These are phyloP conservation scores for Stenotaenia linearis DNA, from an alignment of 2,888 invertebrate species.

Conservation along the genomic window DNA sequence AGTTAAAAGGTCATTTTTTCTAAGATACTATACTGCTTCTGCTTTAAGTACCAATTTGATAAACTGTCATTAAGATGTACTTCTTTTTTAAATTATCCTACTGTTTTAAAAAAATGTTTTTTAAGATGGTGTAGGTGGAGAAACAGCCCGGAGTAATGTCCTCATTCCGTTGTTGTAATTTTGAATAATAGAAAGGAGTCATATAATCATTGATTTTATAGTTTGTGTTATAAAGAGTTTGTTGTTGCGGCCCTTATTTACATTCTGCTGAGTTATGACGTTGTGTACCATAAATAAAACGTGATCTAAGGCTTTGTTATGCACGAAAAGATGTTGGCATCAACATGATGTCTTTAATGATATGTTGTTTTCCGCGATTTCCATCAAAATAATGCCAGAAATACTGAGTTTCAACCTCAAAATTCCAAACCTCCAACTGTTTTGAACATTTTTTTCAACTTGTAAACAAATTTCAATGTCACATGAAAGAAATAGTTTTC, in stretches of 20 bases:
- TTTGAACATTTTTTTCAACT: no score
- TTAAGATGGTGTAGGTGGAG: background rate
- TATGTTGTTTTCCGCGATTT: background rate
- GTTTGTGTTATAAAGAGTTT: background rate
- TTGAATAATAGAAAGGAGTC: no score
- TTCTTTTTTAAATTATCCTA: background rate
- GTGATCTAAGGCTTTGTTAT: background rate
- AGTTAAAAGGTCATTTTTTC: background rate
- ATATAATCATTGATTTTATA: no score
- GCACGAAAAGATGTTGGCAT: background rate
- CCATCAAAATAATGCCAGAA: background rate
- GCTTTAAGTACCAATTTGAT: background rate
- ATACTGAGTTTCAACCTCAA: background rate
- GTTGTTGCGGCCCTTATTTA: background rate
- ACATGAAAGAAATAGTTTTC: background rate
- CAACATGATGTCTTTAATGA: background rate
- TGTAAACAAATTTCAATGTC: background rate
- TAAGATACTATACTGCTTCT: background rate
- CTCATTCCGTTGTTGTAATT: no score
- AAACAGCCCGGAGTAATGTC: background rate
- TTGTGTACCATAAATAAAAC: background rate
- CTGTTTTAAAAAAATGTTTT: background rate
- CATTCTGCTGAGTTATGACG: background rate
- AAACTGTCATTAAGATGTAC: no score
- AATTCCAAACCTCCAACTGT: background rate